These are phyloP conservation scores for Hetaerina americana DNA, from an alignment of 1,140 invertebrate species.

Conservation along the genomic window DNA sequence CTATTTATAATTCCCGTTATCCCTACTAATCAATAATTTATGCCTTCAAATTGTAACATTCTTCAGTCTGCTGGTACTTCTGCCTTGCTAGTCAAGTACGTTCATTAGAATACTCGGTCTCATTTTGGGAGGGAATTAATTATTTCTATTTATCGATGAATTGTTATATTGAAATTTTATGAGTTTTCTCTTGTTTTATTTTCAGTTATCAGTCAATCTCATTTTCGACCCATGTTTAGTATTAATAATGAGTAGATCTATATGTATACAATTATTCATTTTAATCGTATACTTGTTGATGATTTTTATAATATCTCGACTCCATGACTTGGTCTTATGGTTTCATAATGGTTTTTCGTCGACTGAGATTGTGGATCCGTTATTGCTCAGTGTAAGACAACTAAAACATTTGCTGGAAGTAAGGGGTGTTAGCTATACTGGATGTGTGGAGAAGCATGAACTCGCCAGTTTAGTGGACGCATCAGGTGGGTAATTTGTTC, in stretches of 20 bases:
- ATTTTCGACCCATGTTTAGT: not conserved
- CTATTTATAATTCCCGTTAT: too few species aligned
- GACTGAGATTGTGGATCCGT: conserved; percentile 26
- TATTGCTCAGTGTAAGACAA: conserved; percentile 34
- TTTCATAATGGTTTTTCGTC: conserved; percentile 20
- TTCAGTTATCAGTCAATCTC: not conserved
- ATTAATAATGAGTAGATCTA: conserved; percentile 8
- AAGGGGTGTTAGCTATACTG: conserved; percentile 35
- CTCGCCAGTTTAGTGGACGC: conserved; percentile 31
- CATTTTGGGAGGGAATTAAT: too few species aligned
- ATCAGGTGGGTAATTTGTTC: conserved; percentile 27
- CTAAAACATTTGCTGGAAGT: conserved; percentile 35
- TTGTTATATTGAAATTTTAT: not conserved
- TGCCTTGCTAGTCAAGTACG: too few species aligned
- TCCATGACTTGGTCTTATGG: conserved; percentile 21
- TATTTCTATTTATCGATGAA: too few species aligned
- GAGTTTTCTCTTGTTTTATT: not conserved
- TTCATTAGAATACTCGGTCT: too few species aligned
- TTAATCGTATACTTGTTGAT: conserved; percentile 20
- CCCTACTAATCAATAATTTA: too few species aligned
- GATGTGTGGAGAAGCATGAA: conserved; percentile 36
- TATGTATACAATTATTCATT: conserved; percentile 16
- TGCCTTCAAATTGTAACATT: too few species aligned
- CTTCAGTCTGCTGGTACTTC: too few species aligned
- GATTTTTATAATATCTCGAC: conserved; percentile 19